Evolutionary conservation across 2,113 vertebrate species (phyloP).

Genomic region (Zapus hudsonius): DNA sequence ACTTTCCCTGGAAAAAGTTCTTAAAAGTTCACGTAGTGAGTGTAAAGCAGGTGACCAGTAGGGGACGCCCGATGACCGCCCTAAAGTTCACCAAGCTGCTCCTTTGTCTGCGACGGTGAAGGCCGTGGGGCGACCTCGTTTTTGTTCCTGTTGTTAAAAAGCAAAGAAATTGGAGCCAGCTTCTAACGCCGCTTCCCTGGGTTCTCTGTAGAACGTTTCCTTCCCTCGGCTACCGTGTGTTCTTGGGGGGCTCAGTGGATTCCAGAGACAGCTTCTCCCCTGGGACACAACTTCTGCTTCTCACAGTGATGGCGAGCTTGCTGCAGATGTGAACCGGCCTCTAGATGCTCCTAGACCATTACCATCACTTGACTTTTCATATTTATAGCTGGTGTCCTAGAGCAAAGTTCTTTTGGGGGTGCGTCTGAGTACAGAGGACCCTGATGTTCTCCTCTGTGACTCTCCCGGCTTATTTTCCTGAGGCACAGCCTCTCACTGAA

Average conservation of each 20-base stretch:
- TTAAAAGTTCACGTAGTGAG: background rate
- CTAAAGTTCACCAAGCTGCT: background rate
- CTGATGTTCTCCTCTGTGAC: no score
- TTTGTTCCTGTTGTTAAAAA: background rate
- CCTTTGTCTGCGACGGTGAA: slow-evolving; percentile 9
- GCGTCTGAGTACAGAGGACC: no score
- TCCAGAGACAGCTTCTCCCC: background rate
- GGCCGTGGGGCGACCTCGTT: background rate
- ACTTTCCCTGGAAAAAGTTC: background rate
- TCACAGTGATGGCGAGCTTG: background rate
- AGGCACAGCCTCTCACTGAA: no score
- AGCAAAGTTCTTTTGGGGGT: background rate
- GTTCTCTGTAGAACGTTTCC: background rate
- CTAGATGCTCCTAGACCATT: background rate
- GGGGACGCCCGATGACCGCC: background rate
- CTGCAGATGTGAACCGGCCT: background rate
- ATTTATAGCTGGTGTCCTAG: background rate
- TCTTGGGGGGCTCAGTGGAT: background rate
- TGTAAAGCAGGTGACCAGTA: background rate
- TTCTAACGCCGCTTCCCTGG: background rate
- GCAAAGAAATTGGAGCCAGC: background rate
- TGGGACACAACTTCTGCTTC: background rate
- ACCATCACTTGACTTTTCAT: background rate
- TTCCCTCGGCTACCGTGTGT: background rate
- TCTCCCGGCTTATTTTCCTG: no score